A percentile compares a stretch with the other conserved stretches of the same genome.
phyloP scores from a whole-genome alignment of 2,888 invertebrate genomes.

The Lagria hirta region DNA sequence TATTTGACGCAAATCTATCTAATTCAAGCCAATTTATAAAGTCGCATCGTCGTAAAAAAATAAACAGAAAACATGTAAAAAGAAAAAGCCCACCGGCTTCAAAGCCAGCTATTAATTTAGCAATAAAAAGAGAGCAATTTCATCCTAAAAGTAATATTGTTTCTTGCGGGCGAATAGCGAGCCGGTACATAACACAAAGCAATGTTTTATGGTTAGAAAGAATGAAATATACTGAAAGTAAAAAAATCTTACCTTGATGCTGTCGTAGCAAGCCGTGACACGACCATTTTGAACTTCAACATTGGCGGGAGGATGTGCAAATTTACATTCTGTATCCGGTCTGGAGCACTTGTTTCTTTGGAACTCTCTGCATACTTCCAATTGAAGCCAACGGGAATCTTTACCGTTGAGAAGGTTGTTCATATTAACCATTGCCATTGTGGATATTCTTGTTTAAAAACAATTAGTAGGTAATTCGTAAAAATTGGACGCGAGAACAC shows the following conservation, averaged over 20 bases:
- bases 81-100: no score
- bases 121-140: no score
- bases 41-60: no score
- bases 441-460: constrained; percentile 41
- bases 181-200: no score
- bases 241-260: constrained; percentile 88
- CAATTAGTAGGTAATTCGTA: constrained; percentile 26
- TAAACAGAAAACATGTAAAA: no score
- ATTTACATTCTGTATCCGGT: constrained; percentile 99
- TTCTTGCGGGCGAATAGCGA: no score
- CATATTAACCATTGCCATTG: constrained; percentile 91
- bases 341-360: constrained; percentile 99
- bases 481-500: constrained; percentile 41
- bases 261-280: constrained; percentile 99
- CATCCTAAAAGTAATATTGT: no score
- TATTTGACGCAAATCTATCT: no score
- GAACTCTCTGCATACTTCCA: constrained; percentile 99
- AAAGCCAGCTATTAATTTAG: no score
- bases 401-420: constrained; percentile 96
- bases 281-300: constrained; percentile 99
- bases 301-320: constrained; percentile 98
- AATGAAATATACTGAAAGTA: background rate
- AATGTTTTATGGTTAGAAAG: no score
- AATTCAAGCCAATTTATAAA: no score
- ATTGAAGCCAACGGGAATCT: constrained; percentile 99